Percentiles rank a stretch among this genome's conserved stretches.
phyloP scores from a whole-genome alignment of 1,140 invertebrate genomes.

The Cotesia typhae region DNA sequence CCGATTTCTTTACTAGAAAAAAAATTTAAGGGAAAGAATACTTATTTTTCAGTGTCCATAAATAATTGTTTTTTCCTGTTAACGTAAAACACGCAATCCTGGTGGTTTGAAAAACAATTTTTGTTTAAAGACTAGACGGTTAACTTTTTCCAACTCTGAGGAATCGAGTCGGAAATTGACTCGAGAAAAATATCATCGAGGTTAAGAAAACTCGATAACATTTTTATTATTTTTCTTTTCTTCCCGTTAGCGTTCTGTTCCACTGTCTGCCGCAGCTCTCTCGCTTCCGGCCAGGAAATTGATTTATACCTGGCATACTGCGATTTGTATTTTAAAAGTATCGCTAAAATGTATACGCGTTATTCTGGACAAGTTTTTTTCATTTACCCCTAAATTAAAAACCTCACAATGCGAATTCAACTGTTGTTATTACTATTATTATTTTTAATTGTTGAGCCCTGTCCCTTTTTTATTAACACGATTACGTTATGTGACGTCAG shows the following conservation, averaged over 20 bases:
- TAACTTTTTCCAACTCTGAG: background rate
- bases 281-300: conserved; percentile 30
- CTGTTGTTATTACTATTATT: background rate
- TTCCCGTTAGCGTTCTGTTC: conserved; percentile 9
- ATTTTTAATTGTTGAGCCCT: too few species aligned
- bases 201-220: conserved; percentile 15
- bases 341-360: conserved; percentile 7
- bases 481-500: too few species aligned
- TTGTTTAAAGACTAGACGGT: conserved; percentile 22
- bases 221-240: too few species aligned
- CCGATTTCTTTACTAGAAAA: too few species aligned
- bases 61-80: too few species aligned
- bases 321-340: conserved; percentile 17
- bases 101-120: conserved; percentile 2
- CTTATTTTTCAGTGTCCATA: too few species aligned
- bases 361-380: conserved; percentile 18
- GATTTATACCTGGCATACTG: conserved; percentile 29
- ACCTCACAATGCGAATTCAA: background rate
- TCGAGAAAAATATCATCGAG: conserved; percentile 25
- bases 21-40: too few species aligned
- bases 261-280: conserved; percentile 25
- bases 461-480: too few species aligned
- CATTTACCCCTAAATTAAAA: background rate
- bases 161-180: conserved; percentile 28
- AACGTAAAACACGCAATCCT: too few species aligned